Conservation (phyloP, 1,140 invertebrate genomes). For the Diabrotica virgifera region DNA sequence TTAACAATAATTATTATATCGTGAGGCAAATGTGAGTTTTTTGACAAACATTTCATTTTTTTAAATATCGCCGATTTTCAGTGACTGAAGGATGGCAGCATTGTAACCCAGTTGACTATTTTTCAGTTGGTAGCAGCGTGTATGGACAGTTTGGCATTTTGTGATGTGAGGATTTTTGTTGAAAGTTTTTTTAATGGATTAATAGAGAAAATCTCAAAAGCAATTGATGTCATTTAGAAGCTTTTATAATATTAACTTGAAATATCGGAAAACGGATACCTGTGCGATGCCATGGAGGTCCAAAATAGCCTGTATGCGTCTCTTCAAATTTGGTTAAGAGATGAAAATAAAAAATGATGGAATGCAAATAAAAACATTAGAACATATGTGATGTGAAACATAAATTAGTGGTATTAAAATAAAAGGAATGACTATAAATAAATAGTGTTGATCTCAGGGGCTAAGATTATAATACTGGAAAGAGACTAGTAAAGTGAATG, state of each 20-base stretch:
- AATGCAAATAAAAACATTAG: constrained; percentile 51
- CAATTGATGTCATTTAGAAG: constrained; percentile 35
- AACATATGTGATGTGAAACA: constrained; percentile 48
- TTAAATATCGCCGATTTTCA: too few species aligned
- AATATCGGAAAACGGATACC: constrained; percentile 29
- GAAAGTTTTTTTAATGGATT: constrained; percentile 46
- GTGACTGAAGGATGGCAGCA: too few species aligned
- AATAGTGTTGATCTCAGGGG: constrained; percentile 25
- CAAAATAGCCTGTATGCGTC: constrained; percentile 38
- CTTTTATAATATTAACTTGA: constrained; percentile 27
- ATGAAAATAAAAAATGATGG: constrained; percentile 49
- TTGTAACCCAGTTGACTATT: neutral
- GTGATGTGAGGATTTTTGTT: constrained; percentile 49
- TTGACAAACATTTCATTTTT: too few species aligned
- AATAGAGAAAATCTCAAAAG: constrained; percentile 38
- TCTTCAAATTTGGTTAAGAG: constrained; percentile 47
- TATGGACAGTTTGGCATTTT: constrained; percentile 51
- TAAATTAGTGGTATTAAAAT: constrained; percentile 41
- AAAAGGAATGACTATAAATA: constrained; percentile 30
- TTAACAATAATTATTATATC: too few species aligned
- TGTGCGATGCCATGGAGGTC: constrained; percentile 34
- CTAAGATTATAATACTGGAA: constrained; percentile 28
- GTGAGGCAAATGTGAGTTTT: too few species aligned
- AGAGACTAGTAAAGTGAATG: constrained; percentile 38
- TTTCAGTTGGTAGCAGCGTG: constrained; percentile 47